Conservation (phyloP, 2,888 invertebrate genomes). For the Cataglyphis altisquamis region DNA sequence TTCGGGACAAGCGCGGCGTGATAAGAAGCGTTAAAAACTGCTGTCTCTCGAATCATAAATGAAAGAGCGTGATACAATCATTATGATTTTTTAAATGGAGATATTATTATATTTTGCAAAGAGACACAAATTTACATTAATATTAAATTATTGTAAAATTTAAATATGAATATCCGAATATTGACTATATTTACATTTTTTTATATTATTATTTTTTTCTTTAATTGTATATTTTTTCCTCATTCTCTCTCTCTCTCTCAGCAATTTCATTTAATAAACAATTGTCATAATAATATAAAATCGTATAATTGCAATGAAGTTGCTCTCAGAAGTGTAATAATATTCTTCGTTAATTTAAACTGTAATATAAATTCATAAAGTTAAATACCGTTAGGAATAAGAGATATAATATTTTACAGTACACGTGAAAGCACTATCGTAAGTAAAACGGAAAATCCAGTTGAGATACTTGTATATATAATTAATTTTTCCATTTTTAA, state of each 20-base stretch:
- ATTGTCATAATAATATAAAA: neutral
- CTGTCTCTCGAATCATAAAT: constrained; percentile 29
- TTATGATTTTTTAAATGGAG: constrained; percentile 31
- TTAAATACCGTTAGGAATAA: constrained; percentile 11
- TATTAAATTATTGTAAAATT: neutral
- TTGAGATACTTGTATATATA: neutral
- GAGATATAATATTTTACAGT: constrained; percentile 12
- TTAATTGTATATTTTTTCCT: no score
- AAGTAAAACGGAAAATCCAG: neutral
- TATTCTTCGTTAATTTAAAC: constrained; percentile 11
- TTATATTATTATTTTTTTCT: neutral
- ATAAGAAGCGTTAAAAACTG: constrained; percentile 36
- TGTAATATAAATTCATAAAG: constrained; percentile 25
- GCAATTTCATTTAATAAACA: neutral
- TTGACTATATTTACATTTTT: neutral
- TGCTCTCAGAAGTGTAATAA: neutral
- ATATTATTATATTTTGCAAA: constrained; percentile 27
- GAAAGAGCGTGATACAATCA: constrained; percentile 27
- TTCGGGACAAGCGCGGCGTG: constrained; percentile 20
- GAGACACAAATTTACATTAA: neutral
- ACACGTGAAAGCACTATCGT: neutral
- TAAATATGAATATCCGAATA: constrained; percentile 23
- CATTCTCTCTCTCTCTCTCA: neutral
- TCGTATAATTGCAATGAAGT: neutral
- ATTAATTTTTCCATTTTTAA: neutral